Conservation (phyloP, 2,888 invertebrate species). For the Lasioglossum lativentre region DNA sequence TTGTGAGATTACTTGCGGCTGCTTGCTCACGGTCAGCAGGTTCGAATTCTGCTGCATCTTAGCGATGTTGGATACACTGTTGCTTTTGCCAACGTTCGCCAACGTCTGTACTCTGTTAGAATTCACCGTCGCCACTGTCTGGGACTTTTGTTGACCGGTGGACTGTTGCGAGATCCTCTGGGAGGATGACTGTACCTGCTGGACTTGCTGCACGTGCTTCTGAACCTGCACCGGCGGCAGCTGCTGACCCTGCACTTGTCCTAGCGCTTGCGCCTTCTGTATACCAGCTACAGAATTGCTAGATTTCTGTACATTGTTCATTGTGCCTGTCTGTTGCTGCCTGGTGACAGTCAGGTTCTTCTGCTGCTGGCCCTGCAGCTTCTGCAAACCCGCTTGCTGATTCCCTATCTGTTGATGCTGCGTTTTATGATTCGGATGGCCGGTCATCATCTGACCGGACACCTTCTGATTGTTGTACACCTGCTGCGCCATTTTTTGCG, state of each 20-base stretch:
- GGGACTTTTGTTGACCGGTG: conserved; percentile 59
- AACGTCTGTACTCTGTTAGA: conserved; percentile 61
- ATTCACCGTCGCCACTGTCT: conserved; percentile 57
- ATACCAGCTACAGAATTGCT: conserved; percentile 65
- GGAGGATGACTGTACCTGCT: conserved; percentile 52
- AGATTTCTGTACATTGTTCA: conserved; percentile 76
- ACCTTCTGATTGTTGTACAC: conserved; percentile 76
- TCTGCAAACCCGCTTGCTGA: conserved; percentile 60
- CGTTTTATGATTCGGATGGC: conserved; percentile 71
- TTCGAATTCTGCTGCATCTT: conserved; percentile 74
- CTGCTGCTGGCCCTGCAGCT: conserved; percentile 70
- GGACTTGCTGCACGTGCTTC: conserved; percentile 57
- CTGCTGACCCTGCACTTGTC: conserved; percentile 58
- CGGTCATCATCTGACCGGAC: conserved; percentile 63
- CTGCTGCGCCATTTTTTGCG: conserved; percentile 60
- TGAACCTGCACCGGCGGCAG: conserved; percentile 51
- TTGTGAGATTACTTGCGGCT: conserved; percentile 55
- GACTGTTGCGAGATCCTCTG: conserved; percentile 61
- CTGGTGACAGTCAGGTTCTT: conserved; percentile 72
- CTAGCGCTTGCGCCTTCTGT: conserved; percentile 69
- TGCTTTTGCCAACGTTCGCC: conserved; percentile 75
- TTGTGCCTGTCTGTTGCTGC: conserved; percentile 57
- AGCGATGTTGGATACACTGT: conserved; percentile 77
- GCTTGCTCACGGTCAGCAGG: conserved; percentile 62
- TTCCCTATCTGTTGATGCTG: conserved; percentile 65